Evolutionary conservation across 2,888 invertebrate genomes (phyloP), one percentile per base, ranked within the genome.

Genomic region (Epinotia brunnichana): DNA sequence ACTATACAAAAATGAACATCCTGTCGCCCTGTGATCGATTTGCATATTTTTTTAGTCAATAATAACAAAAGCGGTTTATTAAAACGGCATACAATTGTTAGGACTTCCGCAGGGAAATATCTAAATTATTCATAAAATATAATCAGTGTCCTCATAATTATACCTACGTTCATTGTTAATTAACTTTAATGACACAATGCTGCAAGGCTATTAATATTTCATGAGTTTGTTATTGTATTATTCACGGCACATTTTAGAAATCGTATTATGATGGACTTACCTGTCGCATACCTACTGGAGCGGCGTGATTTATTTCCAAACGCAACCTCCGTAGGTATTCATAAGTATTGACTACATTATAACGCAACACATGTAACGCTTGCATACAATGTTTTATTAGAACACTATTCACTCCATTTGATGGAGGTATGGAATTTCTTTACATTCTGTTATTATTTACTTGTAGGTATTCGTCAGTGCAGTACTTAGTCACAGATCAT

Each of bases 31-130:
- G 81, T 88, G 84, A 91, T 92, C 87, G 92, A 93, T 93, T 92
- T 91, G 92, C 93, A 93, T 93, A 92, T 92, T 92, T 92, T 92
- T 91, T 90, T 87, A 87, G 83, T 83, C 83, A 85, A 87, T 87
- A 86, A 87, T 84, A 90, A 91, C 91, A 91, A 91, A 81, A 88
- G 88, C 86, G 81, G 79, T 81, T 83, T 80, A 84, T 88, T 85
- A 88, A 86, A 85, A 83, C 83, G 85, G 82, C 80, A 79, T 77
- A 82, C 91, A 84, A 89, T 91, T 89, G 92, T 90, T 86, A 83
- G 86, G 82, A 85, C 87, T 89, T 92, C 92, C 92, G 92, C 89
- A 77, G 80, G 81, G 80, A 80, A 85, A 77, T 73, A 73, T 73
- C 85, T 85, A 83, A 88, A 88, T 91, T 89, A 90, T 92, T 90